Percentiles rank a stretch among this genome's conserved stretches.
These are phyloP conservation scores for Trichogramma evanescens DNA, from an alignment of 2,888 invertebrate genomes.

Conservation along the genomic window DNA sequence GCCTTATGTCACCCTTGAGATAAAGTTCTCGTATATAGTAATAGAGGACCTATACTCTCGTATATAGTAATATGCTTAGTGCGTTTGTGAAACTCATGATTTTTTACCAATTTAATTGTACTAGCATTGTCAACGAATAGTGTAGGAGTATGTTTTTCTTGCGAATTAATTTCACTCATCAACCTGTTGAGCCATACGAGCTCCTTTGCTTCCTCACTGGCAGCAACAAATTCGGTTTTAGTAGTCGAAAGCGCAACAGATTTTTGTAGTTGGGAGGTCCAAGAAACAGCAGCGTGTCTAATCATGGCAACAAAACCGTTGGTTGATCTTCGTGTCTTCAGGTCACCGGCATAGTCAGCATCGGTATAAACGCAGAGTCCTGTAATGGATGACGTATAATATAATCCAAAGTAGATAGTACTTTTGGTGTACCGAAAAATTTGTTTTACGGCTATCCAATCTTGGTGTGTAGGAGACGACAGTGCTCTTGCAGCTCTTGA, in stretches of 20 bases:
- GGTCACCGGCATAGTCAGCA: no score
- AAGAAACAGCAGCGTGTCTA: no score
- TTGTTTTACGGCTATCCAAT: slow-evolving; percentile 19
- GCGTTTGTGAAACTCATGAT: no score
- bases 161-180: slow-evolving; percentile 1
- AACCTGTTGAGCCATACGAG: slow-evolving; percentile 16
- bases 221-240: slow-evolving; percentile 17
- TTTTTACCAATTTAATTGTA: slow-evolving; percentile 3
- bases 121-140: slow-evolving; percentile 19
- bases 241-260: slow-evolving; percentile 5
- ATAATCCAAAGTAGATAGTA: no score
- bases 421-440: slow-evolving; percentile 6
- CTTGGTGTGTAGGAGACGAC: not conserved
- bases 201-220: slow-evolving; percentile 19
- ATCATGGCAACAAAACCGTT: no score
- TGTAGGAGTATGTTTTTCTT: not conserved
- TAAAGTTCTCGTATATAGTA: no score
- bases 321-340: no score
- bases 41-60: no score
- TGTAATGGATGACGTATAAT: no score
- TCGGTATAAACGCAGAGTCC: slow-evolving; percentile 1
- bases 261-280: not conserved
- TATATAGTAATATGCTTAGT: no score
- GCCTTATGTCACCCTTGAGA: no score
- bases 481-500: slow-evolving; percentile 24